phyloP scores from a whole-genome alignment of 2,797 vertebrate genomes.

The Anguilla anguilla region DNA sequence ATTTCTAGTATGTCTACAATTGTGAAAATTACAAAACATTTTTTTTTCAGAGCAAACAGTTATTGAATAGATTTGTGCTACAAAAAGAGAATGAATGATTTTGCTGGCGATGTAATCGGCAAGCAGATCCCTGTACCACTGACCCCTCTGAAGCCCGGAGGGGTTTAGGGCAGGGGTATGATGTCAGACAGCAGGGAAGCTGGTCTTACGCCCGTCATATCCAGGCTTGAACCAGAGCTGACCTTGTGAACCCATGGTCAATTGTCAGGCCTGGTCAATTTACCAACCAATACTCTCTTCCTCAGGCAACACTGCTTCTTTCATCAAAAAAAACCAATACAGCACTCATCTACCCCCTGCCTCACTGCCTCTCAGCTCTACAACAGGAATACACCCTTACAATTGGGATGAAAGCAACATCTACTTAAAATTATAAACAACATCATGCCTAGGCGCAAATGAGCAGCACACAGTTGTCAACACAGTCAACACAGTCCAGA shows the following conservation, averaged over 20 bases:
- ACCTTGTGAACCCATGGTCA: conserved; percentile 60
- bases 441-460: too few species aligned
- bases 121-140: not conserved
- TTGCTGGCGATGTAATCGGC: not conserved
- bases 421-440: not conserved
- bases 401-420: not conserved
- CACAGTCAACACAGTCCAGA: too few species aligned
- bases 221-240: conserved; percentile 51
- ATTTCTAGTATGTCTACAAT: too few species aligned
- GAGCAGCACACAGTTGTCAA: too few species aligned
- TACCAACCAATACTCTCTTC: conserved; percentile 30
- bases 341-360: conserved; percentile 10
- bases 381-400: not conserved
- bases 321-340: conserved; percentile 57
- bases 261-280: conserved; percentile 45
- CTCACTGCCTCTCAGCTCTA: not conserved
- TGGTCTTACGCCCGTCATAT: not conserved
- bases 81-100: not conserved
- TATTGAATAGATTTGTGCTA: not conserved
- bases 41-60: not conserved
- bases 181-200: not conserved
- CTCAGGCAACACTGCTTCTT: conserved; percentile 49
- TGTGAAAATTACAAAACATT: too few species aligned
- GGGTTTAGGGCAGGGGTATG: not conserved
- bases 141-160: not conserved